Evolutionary conservation across 2,797 vertebrate genomes (phyloP), one percentile per base, ranked within the genome.

Genomic region (Acanthurus lineatus): DNA sequence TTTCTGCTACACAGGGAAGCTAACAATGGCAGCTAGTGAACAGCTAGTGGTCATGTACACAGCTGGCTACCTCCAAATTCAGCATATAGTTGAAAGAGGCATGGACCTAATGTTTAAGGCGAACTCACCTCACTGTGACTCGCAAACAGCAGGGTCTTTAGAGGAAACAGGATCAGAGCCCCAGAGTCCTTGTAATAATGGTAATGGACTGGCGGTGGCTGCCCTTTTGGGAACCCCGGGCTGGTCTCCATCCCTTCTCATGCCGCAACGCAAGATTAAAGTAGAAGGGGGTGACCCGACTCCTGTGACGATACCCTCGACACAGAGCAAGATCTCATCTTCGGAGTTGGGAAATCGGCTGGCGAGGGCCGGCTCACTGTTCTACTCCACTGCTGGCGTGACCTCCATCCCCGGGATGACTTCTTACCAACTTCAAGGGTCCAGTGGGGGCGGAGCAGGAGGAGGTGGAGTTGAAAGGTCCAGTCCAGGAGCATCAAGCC

Each of bases 1-100:
- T 83, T 99, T 99, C 93, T 99, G 98, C 95, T 99, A 99, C 92
- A 99, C 98, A 2, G 98, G 98, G 78, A 96, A 97, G 95, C 96
- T 99, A 89, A 99, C 97, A 76, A 99, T 99, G 98, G 97, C 98
- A 0, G 97, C 98, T 40, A 99, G 98, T 51, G 98, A 99, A 94
- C 98, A 99, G 96, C 97, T 99, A 48, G 98, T 99, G 92, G 97
- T 99, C 86, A 99, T 99, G 98, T 99, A 99, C 96, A 99, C 98
- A 1, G 98, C 98, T 0, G 98, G 98, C 76, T 99, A 99, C 95
- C 96, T 99, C 89, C 98, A 99, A 93, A 99, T 99, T 94, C 98
- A 99, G 94, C 97, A 99, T 94, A 99, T 99, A 53, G 97, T 99
- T 76, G 98, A 99, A 95, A 95, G 96, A 19, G 98, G 98, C 69